Percentiles rank a stretch among this genome's conserved stretches.
Conservation (phyloP, 2,888 invertebrate species). For the Ecdyonurus torrentis region DNA sequence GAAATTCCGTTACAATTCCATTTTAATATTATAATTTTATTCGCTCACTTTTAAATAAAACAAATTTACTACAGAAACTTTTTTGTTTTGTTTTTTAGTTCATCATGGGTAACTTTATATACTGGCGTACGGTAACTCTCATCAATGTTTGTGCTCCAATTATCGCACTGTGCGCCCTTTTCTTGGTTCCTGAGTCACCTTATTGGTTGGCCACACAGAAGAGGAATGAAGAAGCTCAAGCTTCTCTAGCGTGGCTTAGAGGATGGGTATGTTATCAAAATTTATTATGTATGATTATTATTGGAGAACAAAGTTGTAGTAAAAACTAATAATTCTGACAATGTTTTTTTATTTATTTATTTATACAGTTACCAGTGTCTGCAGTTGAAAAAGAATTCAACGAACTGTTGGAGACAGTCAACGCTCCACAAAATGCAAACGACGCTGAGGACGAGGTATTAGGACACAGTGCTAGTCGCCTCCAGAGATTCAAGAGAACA, state of each 20-base stretch:
- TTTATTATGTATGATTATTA: no score
- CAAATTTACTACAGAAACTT: no score
- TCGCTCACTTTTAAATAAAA: no score
- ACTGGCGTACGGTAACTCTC: slow-evolving; percentile 35
- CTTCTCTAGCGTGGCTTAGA: slow-evolving; percentile 52
- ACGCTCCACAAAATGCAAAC: slow-evolving; percentile 21
- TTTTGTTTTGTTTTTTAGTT: no score
- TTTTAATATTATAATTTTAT: no score
- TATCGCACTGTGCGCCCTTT: slow-evolving; percentile 36
- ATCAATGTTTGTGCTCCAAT: slow-evolving; percentile 34
- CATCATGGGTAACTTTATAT: slow-evolving; percentile 48
- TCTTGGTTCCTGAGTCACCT: slow-evolving; percentile 65
- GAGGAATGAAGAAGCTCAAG: slow-evolving; percentile 44
- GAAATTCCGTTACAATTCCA: no score
- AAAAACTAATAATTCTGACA: no score
- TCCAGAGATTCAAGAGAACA: background rate
- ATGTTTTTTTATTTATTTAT: no score
- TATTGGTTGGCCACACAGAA: slow-evolving; percentile 55
- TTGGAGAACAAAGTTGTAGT: no score
- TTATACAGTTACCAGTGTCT: slow-evolving; percentile 21
- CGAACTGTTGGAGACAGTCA: slow-evolving; percentile 30
- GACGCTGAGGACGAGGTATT: slow-evolving; percentile 6
- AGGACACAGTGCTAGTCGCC: background rate
- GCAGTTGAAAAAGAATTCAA: slow-evolving; percentile 42
- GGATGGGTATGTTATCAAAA: slow-evolving; percentile 43